Evolutionary conservation across 2,113 vertebrate genomes (phyloP), one percentile per base, ranked within the genome.

Genomic region (Ciconia maguari): DNA sequence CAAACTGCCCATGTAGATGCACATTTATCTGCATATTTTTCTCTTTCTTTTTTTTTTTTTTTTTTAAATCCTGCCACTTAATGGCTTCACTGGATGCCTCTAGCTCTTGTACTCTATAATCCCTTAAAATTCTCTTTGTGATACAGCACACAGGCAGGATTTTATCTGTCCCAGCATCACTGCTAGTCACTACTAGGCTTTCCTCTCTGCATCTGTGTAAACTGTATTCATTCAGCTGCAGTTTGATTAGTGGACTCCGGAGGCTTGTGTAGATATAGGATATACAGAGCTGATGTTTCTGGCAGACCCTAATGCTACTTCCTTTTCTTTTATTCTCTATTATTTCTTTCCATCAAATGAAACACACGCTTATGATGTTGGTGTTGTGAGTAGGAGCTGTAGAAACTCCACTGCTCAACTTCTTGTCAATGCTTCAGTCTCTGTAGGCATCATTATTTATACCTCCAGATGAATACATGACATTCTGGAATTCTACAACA

Each of bases 281-380:
- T 41, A 91, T n/a, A 68, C 13, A 76, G 48, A 85, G 41, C 12
- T 87, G 62, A 69, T 80, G 61, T 79, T 78, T 94, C 70, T 95
- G 81, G 27, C 54, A 92, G 30, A 76, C 4, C 7, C 10, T 74
- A 25, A 57, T 36, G 25, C 7, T 68, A 11, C 24, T 91, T 87
- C 62, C 26, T 87, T 74, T 60, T 51, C 10, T 76, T 84, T 71
- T 87, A 30, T 64, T 84, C 46, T 81, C 24, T 58, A 3, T 46
- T 55, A 8, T 72, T 93, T 11, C 22, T 60, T 71, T 65, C 69
- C 0, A 0, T 41, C 0, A 0, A 61, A 52, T 36, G 58, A 76
- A 93, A 16, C 11, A 65, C 52, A 65, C 41, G 20, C 17, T 91
- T 61, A 38, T 44, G 38, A 58, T 71, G 70, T 79, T 64, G 7